phyloP scores from a whole-genome alignment of 2,797 vertebrate genomes.

The Rhinatrema bivittatum region DNA sequence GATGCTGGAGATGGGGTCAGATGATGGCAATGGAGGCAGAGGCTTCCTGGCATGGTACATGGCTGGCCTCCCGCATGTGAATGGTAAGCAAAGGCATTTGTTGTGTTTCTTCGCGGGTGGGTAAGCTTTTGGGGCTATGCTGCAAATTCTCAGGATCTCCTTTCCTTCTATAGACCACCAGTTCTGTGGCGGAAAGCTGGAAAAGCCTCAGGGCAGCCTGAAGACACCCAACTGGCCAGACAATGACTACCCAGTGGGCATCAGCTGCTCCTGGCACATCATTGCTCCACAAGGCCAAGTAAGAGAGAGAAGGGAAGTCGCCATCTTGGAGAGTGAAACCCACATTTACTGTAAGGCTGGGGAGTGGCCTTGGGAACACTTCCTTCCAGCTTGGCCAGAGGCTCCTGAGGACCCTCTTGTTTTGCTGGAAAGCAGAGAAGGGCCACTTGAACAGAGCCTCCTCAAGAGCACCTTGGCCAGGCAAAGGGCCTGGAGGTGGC shows the following conservation, averaged over 20 bases:
- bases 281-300: slow-evolving; percentile 74
- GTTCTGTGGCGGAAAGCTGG: slow-evolving; percentile 78
- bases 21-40: slow-evolving; percentile 60
- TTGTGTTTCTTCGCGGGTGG: background rate
- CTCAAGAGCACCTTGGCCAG: too few relatives aligned
- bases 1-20: slow-evolving; percentile 75
- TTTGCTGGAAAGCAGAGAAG: too few relatives aligned
- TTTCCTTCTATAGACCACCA: slow-evolving; percentile 59
- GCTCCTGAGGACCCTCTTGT: too few relatives aligned
- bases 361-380: too few relatives aligned
- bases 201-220: slow-evolving; percentile 78
- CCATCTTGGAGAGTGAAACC: background rate
- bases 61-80: slow-evolving; percentile 52
- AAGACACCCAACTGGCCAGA: slow-evolving; percentile 85
- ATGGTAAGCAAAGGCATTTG: too few relatives aligned
- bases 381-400: too few relatives aligned
- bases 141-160: too few relatives aligned
- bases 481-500: too few relatives aligned
- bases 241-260: slow-evolving; percentile 75
- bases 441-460: too few relatives aligned
- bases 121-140: background rate
- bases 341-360: background rate
- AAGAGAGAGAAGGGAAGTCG: background rate
- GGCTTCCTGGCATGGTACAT: slow-evolving; percentile 79
- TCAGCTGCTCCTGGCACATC: slow-evolving; percentile 88